Evolutionary conservation across 2,888 invertebrate species (phyloP).

Genomic region (Melanargia galathea): DNA sequence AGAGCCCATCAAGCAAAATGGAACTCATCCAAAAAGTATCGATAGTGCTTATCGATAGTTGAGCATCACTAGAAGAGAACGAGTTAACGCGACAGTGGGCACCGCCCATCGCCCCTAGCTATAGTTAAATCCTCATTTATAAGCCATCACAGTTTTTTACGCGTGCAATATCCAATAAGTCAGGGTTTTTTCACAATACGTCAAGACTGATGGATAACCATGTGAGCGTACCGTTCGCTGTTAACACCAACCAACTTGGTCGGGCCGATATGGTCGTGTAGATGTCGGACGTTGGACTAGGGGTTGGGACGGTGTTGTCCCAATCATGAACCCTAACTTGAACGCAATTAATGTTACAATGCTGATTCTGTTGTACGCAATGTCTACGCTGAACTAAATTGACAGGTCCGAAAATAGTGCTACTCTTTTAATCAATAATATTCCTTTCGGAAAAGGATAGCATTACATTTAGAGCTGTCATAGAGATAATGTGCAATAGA

Average conservation of each 20-base stretch:
- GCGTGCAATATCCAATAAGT: slow-evolving; percentile 37
- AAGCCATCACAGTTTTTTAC: slow-evolving; percentile 50
- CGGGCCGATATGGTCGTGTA: slow-evolving; percentile 23
- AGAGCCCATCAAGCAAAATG: background rate
- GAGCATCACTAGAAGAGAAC: slow-evolving; percentile 18
- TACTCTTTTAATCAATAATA: too few relatives aligned
- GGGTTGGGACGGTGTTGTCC: background rate
- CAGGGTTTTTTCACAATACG: slow-evolving; percentile 33
- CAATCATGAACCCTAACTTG: too few relatives aligned
- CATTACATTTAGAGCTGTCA: too few relatives aligned
- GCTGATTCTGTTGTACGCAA: too few relatives aligned
- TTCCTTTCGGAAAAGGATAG: too few relatives aligned
- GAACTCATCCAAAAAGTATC: background rate
- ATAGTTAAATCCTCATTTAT: slow-evolving; percentile 75
- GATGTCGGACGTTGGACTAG: slow-evolving; percentile 21
- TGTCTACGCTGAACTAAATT: too few relatives aligned
- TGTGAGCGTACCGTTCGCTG: slow-evolving; percentile 54
- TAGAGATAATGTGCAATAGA: too few relatives aligned
- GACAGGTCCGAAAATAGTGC: too few relatives aligned
- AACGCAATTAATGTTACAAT: too few relatives aligned
- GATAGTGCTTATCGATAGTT: background rate
- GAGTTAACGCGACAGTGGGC: slow-evolving; percentile 57
- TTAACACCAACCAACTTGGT: slow-evolving; percentile 9
- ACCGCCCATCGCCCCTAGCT: slow-evolving; percentile 66
- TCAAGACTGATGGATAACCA: slow-evolving; percentile 50